Evolutionary conservation across 2,797 vertebrate genomes (phyloP).

Genomic region (Eulemur mongoz): DNA sequence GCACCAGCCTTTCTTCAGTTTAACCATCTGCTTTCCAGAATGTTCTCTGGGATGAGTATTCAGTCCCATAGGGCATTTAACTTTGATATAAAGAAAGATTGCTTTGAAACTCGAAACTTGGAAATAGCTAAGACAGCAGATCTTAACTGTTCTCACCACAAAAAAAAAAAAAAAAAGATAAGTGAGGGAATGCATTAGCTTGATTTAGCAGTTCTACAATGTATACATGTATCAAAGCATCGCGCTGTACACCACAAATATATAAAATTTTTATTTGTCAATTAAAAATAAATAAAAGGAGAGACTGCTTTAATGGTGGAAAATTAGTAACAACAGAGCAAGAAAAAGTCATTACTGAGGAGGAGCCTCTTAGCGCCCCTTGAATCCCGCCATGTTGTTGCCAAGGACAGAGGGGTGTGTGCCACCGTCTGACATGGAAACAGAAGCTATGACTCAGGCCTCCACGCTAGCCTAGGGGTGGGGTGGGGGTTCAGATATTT

Average conservation of each 20-base stretch:
- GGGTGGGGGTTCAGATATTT: background rate
- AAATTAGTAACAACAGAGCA: background rate
- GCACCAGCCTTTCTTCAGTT: background rate
- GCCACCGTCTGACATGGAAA: background rate
- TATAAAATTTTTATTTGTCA: background rate
- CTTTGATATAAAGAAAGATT: background rate
- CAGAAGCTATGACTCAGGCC: background rate
- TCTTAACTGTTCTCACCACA: background rate
- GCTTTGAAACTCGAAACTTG: background rate
- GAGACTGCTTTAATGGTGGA: background rate
- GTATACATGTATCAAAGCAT: background rate
- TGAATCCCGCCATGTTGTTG: background rate
- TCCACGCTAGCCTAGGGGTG: background rate
- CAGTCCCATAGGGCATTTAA: background rate
- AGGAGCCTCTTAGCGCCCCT: background rate
- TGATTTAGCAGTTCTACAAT: background rate
- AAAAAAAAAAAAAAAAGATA: background rate
- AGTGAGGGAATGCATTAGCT: background rate
- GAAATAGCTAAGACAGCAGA: background rate
- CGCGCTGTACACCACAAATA: background rate
- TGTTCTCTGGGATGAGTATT: background rate
- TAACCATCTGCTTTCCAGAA: background rate
- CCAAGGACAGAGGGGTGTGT: background rate
- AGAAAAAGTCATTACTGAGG: background rate
- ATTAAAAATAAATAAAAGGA: background rate